Base-by-base conservation (phyloP, 2,888 invertebrate genomes). In the Orchestes rusci region DNA sequence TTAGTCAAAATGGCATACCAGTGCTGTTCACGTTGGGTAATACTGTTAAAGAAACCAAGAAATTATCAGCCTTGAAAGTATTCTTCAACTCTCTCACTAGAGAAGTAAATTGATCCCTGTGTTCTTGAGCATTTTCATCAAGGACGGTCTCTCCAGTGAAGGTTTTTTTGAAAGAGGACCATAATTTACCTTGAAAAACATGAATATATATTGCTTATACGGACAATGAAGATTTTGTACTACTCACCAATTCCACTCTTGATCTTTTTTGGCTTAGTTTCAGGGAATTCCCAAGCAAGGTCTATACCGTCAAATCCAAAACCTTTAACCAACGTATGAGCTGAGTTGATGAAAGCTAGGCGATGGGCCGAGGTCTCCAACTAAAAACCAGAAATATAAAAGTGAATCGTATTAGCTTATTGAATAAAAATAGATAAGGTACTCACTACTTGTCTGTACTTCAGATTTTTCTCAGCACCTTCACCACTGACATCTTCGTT, bases 301-400 rank as follows among this genome's bases (percentile, higher is more conserved):
- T 93, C 92, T 17, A 92, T 71, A 3, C 92, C 92, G 64, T 92
- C 91, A 57, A 93, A 92, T 15, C 82, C 81, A 58, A 87, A 83
- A 38, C 45, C 82, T 55, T 81, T 82, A n/a, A 85, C 69, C 33
- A 88, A 57, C 1, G 80, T 72, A 19, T 80, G 77, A 4, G 82
- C 84, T 2, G 88, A 87, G 64, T 83, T 84, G 39, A 87, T 79
- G 61, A 89, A 88, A 7, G 82, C 79, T 2, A 80, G 79, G 53
- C 88, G 77, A 1, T 79, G 77, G 60, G 81, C 80, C 16, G 80
- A 73, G 2, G 82, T 77, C 64, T 89, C 88, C 59, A 86, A 67
- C 80, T 84, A 29, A 23, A 33, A n/a, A n/a, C n/a, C n/a, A n/a
- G n/a, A n/a, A n/a, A n/a, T n/a, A n/a, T n/a, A n/a, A n/a, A 45